Conservation (phyloP, 2,113 vertebrate species). For the Grantiella picta region DNA sequence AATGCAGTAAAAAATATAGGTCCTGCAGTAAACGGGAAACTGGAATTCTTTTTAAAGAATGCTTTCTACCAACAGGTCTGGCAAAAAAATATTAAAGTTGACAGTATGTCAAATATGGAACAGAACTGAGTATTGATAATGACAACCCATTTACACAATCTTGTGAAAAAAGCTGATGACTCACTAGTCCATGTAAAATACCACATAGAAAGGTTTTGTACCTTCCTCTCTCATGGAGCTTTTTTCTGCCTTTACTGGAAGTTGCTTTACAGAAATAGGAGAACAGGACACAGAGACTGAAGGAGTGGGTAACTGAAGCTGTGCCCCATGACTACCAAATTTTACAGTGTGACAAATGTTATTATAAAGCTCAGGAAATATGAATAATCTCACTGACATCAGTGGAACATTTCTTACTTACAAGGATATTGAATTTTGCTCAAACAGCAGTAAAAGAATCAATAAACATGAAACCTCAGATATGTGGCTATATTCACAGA, state of each 20-base stretch:
- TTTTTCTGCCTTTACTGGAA: neutral
- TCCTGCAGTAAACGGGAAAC: neutral
- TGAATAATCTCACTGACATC: constrained; percentile 14
- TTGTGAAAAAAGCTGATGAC: neutral
- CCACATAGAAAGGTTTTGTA: neutral
- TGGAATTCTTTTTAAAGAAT: neutral
- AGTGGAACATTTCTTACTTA: neutral
- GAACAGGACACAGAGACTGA: neutral
- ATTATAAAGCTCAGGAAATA: neutral
- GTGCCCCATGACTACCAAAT: neutral
- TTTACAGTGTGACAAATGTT: neutral
- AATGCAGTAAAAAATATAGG: neutral
- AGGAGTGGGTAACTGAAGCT: neutral
- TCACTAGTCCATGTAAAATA: neutral
- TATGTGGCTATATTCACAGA: neutral
- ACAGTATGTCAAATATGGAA: neutral
- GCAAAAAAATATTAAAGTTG: neutral
- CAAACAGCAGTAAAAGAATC: neutral
- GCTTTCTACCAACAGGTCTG: neutral
- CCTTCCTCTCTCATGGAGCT: neutral
- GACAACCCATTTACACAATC: neutral
- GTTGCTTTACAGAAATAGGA: neutral
- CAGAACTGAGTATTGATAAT: neutral
- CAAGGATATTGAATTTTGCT: neutral
- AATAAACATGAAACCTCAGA: neutral